Percentiles rank a stretch among this genome's conserved stretches.
Evolutionary conservation across 2,888 invertebrate genomes (phyloP).

Genomic region (Lycia hirtaria): DNA sequence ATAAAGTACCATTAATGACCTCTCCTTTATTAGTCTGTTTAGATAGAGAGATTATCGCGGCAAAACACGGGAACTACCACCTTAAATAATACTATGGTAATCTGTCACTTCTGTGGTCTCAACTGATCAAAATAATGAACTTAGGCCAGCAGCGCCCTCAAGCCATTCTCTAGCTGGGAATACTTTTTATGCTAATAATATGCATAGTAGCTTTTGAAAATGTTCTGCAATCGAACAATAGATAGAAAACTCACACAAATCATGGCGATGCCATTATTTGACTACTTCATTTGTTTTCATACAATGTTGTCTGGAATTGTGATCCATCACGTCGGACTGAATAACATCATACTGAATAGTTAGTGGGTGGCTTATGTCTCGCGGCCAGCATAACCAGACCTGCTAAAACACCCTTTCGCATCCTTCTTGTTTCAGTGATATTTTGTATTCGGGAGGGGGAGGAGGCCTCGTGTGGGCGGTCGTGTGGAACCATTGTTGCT

Average conservation of each 20-base stretch:
- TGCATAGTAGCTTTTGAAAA: constrained; percentile 16
- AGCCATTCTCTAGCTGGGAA: no score
- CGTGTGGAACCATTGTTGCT: constrained; percentile 68
- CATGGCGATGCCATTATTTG: constrained; percentile 57
- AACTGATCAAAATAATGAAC: no score
- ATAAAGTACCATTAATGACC: no score
- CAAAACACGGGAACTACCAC: no score
- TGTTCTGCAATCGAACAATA: constrained; percentile 10
- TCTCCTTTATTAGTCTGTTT: no score
- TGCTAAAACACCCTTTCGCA: constrained; percentile 54
- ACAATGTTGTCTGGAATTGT: constrained; percentile 79
- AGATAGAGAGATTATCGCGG: no score
- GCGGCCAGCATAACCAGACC: constrained; percentile 58
- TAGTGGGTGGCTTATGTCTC: constrained; percentile 68
- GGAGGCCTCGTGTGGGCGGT: constrained; percentile 57
- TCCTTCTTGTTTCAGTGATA: constrained; percentile 45
- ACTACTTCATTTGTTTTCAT: constrained; percentile 74
- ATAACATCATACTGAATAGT: constrained; percentile 78
- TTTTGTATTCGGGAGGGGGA: constrained; percentile 49
- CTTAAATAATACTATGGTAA: no score
- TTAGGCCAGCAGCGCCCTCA: no score
- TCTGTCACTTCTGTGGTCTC: no score
- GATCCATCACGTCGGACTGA: constrained; percentile 79
- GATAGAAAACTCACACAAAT: constrained; percentile 35
- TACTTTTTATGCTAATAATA: neutral